Evolutionary conservation across 2,888 invertebrate species (phyloP).

Genomic region (Stenodema calcarata): DNA sequence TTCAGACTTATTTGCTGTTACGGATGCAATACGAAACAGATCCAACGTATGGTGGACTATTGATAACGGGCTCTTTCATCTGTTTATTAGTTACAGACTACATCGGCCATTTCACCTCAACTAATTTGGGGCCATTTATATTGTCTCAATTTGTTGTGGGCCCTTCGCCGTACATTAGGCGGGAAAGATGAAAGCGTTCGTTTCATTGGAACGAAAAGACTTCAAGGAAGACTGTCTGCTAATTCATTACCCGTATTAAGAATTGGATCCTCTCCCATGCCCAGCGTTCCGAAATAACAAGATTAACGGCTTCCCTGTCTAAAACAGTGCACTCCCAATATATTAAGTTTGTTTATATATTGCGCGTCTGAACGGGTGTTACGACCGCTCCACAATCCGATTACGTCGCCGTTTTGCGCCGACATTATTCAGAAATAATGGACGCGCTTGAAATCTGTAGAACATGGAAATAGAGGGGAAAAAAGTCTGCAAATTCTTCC

Average conservation of each 20-base stretch:
- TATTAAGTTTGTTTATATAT: slow-evolving; percentile 34
- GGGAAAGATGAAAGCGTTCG: slow-evolving; percentile 30
- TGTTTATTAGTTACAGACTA: slow-evolving; percentile 26
- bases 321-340: slow-evolving; percentile 9
- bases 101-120: slow-evolving; percentile 34
- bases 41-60: not conserved
- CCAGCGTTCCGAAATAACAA: slow-evolving; percentile 25
- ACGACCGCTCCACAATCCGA: slow-evolving; percentile 26
- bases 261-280: slow-evolving; percentile 22
- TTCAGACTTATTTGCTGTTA: not conserved
- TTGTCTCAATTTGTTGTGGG: slow-evolving; percentile 42
- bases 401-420: slow-evolving; percentile 28
- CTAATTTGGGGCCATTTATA: slow-evolving; percentile 38
- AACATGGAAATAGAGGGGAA: not conserved
- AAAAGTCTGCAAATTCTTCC: too few relatives aligned
- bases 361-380: slow-evolving; percentile 23
- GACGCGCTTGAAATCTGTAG: not conserved
- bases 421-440: slow-evolving; percentile 30
- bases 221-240: slow-evolving; percentile 17
- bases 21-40: not conserved
- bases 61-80: slow-evolving; percentile 35
- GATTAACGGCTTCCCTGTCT: slow-evolving; percentile 6
- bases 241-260: slow-evolving; percentile 42
- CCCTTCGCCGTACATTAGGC: not conserved
- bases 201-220: slow-evolving; percentile 3